Evolutionary conservation across 2,888 invertebrate species (phyloP), one percentile per base, ranked within the genome.

Genomic region (Crocallis elinguaria): DNA sequence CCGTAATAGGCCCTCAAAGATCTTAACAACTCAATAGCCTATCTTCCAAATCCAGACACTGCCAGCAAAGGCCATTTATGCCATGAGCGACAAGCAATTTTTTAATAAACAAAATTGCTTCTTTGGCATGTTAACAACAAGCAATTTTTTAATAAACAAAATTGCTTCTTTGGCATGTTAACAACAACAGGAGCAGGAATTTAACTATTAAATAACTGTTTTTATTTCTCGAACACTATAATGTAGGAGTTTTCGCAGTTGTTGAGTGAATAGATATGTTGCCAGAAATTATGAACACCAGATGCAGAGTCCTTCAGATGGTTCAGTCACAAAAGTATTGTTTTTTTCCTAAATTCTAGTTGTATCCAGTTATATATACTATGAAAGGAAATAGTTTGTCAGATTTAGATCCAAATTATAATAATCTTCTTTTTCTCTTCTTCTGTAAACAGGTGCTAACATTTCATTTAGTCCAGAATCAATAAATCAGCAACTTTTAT

Each of bases 111-210:
- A 1, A 42, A 46, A 52, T 46, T 36, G 41, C 13, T 36, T 19
- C 19, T 19, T 27, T n/a, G 17, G 33, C 21, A 16, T 25, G 25
- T n/a, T 8, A 23, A 9, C 21, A 37, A n/a, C 8, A 3, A 25
- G 25, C 52, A 46, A 52, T 52, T 46, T 52, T 32, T 29, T 41
- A 42, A 41, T 46, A 46, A 52, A 52, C 41, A 1, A 42, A 46
- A 52, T 46, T 36, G 41, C 13, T 36, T 19, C 19, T 19, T 27
- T n/a, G 17, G 33, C 21, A 16, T 25, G 25, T n/a, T n/a, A 25
- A 9, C 25, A 25, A 25, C 23, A 2, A 12, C 16, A 29, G 29
- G 35, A 45, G 21, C 23, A 7, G 23, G 13, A 21, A 37, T 37
- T 13, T 35, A 25, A 25, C 25, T 7, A 25, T 25, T 25, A 7